phyloP scores from a whole-genome alignment of 1,140 invertebrate species.

The Gryon sp. region DNA sequence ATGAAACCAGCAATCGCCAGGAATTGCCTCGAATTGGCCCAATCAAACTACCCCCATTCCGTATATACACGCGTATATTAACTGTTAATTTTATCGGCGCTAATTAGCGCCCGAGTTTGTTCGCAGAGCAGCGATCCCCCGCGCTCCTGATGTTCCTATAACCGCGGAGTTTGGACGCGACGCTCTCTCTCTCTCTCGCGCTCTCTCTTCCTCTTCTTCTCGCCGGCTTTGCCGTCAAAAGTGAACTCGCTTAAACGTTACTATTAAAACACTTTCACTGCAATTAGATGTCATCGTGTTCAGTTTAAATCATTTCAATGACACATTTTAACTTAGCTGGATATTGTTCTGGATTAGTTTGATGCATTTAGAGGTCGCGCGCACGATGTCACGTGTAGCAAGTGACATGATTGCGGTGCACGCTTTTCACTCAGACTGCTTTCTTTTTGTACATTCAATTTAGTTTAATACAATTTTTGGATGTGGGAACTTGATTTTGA shows the following conservation, averaged over 20 bases:
- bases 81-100: slow-evolving; percentile 76
- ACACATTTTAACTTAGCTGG: slow-evolving; percentile 53
- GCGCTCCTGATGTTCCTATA: slow-evolving; percentile 52
- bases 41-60: slow-evolving; percentile 81
- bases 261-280: slow-evolving; percentile 52
- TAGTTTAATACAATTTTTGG: too few relatives aligned
- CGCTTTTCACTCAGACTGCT: too few relatives aligned
- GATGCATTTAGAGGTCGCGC: slow-evolving; percentile 35
- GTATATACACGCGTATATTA: slow-evolving; percentile 78
- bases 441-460: too few relatives aligned
- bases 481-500: too few relatives aligned
- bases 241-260: slow-evolving; percentile 7
- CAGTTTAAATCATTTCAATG: slow-evolving; percentile 59
- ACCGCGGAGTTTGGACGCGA: too few relatives aligned
- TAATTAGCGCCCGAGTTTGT: slow-evolving; percentile 73
- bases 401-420: neutral
- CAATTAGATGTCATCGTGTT: slow-evolving; percentile 57
- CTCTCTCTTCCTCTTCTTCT: too few relatives aligned
- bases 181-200: too few relatives aligned
- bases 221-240: too few relatives aligned
- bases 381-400: slow-evolving; percentile 9
- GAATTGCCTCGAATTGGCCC: slow-evolving; percentile 81
- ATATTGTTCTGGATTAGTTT: slow-evolving; percentile 52
- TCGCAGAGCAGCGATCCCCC: slow-evolving; percentile 34
- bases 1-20: slow-evolving; percentile 80